Evolutionary conservation across 1,140 invertebrate genomes (phyloP).

Genomic region (Vanessa tameamea): DNA sequence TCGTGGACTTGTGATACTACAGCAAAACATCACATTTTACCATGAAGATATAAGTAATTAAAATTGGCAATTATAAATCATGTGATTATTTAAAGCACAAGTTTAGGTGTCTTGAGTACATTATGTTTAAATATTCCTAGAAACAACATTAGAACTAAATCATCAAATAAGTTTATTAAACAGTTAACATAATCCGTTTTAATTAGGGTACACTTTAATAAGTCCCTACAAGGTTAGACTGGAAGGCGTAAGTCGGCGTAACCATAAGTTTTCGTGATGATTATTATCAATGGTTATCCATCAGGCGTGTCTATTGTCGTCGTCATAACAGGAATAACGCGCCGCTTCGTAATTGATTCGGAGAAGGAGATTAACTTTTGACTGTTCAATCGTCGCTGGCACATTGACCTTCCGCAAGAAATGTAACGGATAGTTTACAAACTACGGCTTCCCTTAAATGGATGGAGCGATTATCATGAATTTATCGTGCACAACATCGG

Average conservation of each 20-base stretch:
- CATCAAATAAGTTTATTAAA: conserved; percentile 16
- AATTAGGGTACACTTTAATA: conserved; percentile 27
- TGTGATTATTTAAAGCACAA: too few relatives aligned
- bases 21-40: too few relatives aligned
- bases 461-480: conserved; percentile 61
- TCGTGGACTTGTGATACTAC: not conserved
- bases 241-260: conserved; percentile 38
- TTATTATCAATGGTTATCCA: conserved; percentile 55
- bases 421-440: conserved; percentile 43
- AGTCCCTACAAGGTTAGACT: conserved; percentile 24
- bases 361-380: conserved; percentile 58
- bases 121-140: too few relatives aligned
- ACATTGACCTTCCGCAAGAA: conserved; percentile 50
- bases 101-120: too few relatives aligned
- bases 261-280: conserved; percentile 47
- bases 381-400: conserved; percentile 40
- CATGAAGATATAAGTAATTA: too few relatives aligned
- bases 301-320: conserved; percentile 54
- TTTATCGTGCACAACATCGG: conserved; percentile 42
- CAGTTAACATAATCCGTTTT: conserved; percentile 20
- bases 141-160: too few relatives aligned
- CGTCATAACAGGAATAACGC: conserved; percentile 53
- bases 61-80: too few relatives aligned
- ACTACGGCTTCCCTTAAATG: conserved; percentile 70
- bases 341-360: conserved; percentile 60